These are phyloP conservation scores for Tetraneura akinire DNA, from an alignment of 1,140 invertebrate genomes.

Conservation along the genomic window DNA sequence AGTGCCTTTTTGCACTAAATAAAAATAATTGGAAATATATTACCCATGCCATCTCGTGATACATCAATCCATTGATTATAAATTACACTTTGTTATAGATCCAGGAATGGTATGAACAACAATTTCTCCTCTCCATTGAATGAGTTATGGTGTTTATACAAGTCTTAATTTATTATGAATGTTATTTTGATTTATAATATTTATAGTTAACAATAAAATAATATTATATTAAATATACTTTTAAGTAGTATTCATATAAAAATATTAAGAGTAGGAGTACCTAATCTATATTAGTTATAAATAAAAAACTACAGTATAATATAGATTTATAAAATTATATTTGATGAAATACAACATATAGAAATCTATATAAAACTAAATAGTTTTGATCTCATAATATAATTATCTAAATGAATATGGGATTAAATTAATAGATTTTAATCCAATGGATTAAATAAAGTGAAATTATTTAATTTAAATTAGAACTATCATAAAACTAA, in stretches of 20 bases:
- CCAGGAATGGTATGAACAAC: slow-evolving; percentile 42
- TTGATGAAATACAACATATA: not conserved
- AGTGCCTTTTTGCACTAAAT: slow-evolving; percentile 25
- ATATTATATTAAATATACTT: slow-evolving; percentile 1
- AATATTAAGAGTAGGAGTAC: slow-evolving; percentile 17
- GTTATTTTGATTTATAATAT: slow-evolving; percentile 16
- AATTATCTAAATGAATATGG: not conserved
- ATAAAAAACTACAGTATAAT: not conserved
- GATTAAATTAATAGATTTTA: not conserved
- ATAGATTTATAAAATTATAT: not conserved
- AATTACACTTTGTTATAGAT: slow-evolving; percentile 34
- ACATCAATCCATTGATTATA: slow-evolving; percentile 41
- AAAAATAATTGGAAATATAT: slow-evolving; percentile 43
- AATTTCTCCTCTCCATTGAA: slow-evolving; percentile 43
- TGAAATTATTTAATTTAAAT: slow-evolving; percentile 1
- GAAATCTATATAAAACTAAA: not conserved
- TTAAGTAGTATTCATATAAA: not conserved
- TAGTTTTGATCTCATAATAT: not conserved
- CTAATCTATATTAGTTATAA: not conserved
- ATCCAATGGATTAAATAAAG: not conserved
- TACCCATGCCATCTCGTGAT: slow-evolving; percentile 43
- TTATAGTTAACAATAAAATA: not conserved
- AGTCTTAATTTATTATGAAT: slow-evolving; percentile 16
- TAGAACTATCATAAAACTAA: slow-evolving; percentile 6
- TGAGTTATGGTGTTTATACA: slow-evolving; percentile 31